Evolutionary conservation across 1,140 invertebrate species (phyloP).

Genomic region (Magallana ariakensis): DNA sequence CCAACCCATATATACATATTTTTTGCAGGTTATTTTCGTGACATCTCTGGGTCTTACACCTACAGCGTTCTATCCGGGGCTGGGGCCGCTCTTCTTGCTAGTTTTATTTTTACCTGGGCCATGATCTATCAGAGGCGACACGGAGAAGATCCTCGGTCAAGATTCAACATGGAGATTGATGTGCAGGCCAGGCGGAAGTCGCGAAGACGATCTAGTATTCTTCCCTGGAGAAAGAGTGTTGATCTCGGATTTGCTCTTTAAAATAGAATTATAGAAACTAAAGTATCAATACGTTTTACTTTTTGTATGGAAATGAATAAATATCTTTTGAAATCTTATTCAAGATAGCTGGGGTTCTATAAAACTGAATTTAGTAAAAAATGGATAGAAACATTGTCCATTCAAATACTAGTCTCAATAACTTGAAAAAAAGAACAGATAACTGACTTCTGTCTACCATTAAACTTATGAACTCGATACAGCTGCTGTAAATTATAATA

Average conservation of each 20-base stretch:
- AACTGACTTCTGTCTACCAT: too few species aligned
- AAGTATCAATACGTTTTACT: too few species aligned
- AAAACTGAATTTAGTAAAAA: too few species aligned
- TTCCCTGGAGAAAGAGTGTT: conserved; percentile 8
- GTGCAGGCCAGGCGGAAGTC: neutral
- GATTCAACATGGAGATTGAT: conserved; percentile 13
- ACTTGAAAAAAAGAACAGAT: too few species aligned
- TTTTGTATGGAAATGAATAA: too few species aligned
- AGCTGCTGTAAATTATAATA: too few species aligned
- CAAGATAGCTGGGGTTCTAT: too few species aligned
- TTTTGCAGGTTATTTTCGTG: conserved; percentile 24
- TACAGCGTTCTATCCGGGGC: neutral
- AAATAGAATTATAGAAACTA: too few species aligned
- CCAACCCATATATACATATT: neutral
- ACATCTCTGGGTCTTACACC: conserved; percentile 20
- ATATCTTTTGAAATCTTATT: too few species aligned
- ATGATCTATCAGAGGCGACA: neutral
- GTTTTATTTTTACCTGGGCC: neutral
- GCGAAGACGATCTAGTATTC: neutral
- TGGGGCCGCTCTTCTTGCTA: neutral
- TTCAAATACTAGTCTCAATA: too few species aligned
- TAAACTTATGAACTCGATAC: too few species aligned
- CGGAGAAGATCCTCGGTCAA: neutral
- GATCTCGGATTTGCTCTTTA: neutral
- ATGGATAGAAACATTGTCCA: too few species aligned